Evolutionary conservation across 2,888 invertebrate genomes (phyloP).

Genomic region (Rhopalosiphum nymphaeae): DNA sequence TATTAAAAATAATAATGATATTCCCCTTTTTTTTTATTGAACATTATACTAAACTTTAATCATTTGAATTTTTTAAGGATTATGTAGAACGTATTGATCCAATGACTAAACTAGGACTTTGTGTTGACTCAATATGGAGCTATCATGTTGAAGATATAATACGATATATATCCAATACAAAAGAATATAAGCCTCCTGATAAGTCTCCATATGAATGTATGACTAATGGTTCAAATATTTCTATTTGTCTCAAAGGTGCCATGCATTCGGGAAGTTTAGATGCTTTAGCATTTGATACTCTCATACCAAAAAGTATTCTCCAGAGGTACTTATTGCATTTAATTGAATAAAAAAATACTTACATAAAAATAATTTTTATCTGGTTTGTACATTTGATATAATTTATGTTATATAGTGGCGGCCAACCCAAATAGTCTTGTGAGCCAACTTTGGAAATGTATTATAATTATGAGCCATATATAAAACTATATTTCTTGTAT

Average conservation of each 20-base stretch:
- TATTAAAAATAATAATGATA: background rate
- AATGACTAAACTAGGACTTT: constrained; percentile 82
- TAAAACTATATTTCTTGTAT: too few relatives aligned
- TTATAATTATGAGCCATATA: background rate
- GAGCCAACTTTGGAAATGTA: background rate
- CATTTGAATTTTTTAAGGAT: constrained; percentile 73
- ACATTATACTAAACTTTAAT: constrained; percentile 15
- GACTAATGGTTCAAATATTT: constrained; percentile 78
- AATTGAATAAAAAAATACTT: background rate
- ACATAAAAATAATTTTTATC: background rate
- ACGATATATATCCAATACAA: constrained; percentile 69
- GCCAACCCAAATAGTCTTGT: background rate
- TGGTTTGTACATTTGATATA: background rate
- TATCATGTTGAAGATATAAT: constrained; percentile 89
- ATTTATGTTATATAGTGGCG: too few relatives aligned
- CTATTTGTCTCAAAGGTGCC: constrained; percentile 75
- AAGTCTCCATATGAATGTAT: constrained; percentile 94
- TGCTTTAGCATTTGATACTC: constrained; percentile 92
- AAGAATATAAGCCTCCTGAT: constrained; percentile 82
- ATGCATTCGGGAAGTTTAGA: constrained; percentile 90
- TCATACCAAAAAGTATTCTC: constrained; percentile 95
- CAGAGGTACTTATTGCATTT: constrained; percentile 77
- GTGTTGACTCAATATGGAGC: constrained; percentile 89
- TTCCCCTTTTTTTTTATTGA: background rate
- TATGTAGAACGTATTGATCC: constrained; percentile 94